phyloP scores from a whole-genome alignment of 2,888 invertebrate genomes.

The Andrena minutula region DNA sequence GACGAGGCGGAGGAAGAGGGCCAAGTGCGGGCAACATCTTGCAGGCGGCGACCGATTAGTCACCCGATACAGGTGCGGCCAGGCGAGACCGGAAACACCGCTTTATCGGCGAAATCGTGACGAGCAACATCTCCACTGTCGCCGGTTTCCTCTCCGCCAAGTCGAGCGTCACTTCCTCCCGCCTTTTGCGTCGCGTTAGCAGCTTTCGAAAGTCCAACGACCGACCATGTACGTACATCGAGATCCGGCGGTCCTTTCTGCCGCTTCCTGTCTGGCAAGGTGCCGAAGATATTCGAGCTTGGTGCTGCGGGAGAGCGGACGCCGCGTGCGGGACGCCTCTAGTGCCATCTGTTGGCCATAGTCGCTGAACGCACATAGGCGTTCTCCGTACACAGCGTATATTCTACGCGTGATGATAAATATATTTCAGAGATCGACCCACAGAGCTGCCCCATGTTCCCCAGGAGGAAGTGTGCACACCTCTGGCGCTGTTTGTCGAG shows the following conservation, averaged over 20 bases:
- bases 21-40: slow-evolving; percentile 72
- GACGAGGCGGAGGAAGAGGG: not conserved
- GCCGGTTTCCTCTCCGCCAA: slow-evolving; percentile 31
- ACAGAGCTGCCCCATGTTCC: slow-evolving; percentile 41
- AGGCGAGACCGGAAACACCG: slow-evolving; percentile 76
- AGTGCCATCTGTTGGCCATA: no score
- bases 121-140: slow-evolving; percentile 41
- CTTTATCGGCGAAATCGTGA: slow-evolving; percentile 67
- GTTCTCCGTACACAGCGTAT: no score
- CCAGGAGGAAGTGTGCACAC: slow-evolving; percentile 67
- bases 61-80: slow-evolving; percentile 74
- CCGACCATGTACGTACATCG: not conserved
- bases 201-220: not conserved
- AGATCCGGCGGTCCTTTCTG: no score
- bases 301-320: no score
- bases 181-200: no score
- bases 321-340: no score
- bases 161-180: slow-evolving; percentile 14
- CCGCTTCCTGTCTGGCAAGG: no score
- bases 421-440: slow-evolving; percentile 41
- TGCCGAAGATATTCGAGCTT: no score
- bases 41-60: slow-evolving; percentile 77
- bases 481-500: slow-evolving; percentile 70
- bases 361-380: no score
- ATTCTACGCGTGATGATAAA: no score